Evolutionary conservation across 2,113 vertebrate species (phyloP).

Genomic region (Stomatorhinus ivindoensis): DNA sequence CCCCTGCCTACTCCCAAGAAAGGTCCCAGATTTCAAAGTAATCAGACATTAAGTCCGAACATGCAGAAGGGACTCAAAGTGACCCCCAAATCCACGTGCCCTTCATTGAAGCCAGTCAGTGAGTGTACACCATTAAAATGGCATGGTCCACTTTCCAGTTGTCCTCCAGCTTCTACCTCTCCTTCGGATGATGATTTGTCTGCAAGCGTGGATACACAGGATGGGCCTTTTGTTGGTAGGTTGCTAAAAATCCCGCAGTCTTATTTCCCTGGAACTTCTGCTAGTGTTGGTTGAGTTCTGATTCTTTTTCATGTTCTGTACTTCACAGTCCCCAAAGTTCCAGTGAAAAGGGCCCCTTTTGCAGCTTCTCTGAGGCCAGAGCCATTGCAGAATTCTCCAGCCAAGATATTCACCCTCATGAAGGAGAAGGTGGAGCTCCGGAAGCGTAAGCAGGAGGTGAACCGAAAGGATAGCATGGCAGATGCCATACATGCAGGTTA

Average conservation of each 20-base stretch:
- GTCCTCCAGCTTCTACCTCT: not conserved
- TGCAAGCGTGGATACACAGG: not conserved
- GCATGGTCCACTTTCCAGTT: not conserved
- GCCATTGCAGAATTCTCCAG: conserved; percentile 31
- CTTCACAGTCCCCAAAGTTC: conserved; percentile 18
- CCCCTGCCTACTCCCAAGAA: conserved; percentile 43
- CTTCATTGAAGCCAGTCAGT: not conserved
- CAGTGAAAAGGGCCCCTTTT: not conserved
- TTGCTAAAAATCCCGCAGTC: not conserved
- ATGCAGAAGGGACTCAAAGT: not conserved
- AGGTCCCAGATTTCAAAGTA: not conserved
- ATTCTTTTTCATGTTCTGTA: not conserved
- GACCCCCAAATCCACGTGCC: not conserved
- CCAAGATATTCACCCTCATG: conserved; percentile 43
- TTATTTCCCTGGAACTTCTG: not conserved
- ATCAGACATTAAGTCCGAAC: not conserved
- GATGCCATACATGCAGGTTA: conserved; percentile 23
- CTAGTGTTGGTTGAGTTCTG: not conserved
- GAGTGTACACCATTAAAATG: not conserved
- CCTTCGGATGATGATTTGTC: not conserved
- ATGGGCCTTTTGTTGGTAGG: not conserved
- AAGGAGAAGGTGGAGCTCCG: conserved; percentile 34
- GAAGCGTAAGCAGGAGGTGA: conserved; percentile 33
- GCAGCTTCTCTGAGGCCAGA: not conserved
- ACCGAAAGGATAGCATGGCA: not conserved